Percentiles rank a stretch among this genome's conserved stretches.
Evolutionary conservation across 2,888 invertebrate species (phyloP).

Genomic region (Pantelozetes paolii): DNA sequence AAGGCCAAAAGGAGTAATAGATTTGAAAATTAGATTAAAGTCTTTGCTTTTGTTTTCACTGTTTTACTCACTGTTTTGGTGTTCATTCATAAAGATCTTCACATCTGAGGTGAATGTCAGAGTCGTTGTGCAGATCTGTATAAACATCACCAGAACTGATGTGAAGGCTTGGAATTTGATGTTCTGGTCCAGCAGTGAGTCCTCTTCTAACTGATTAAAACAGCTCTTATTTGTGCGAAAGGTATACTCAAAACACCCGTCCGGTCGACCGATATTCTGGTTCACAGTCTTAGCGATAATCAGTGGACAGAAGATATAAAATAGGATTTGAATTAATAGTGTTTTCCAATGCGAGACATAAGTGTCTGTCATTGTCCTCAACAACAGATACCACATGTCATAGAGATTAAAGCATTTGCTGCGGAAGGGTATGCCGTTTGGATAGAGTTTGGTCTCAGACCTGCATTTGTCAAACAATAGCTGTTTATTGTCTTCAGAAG

Average conservation of each 20-base stretch:
- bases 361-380: slow-evolving; percentile 20
- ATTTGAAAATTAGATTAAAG: no score
- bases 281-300: slow-evolving; percentile 24
- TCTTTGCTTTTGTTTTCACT: no score
- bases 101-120: slow-evolving; percentile 20
- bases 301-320: slow-evolving; percentile 26
- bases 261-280: slow-evolving; percentile 1
- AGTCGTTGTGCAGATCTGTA: slow-evolving; percentile 28
- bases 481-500: slow-evolving; percentile 5
- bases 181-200: slow-evolving; percentile 22
- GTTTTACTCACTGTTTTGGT: slow-evolving; percentile 34
- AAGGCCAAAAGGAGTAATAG: no score
- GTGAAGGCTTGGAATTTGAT: slow-evolving; percentile 24
- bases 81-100: slow-evolving; percentile 31
- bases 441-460: not conserved
- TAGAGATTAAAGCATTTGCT: slow-evolving; percentile 15
- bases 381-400: slow-evolving; percentile 14
- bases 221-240: slow-evolving; percentile 13
- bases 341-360: slow-evolving; percentile 13
- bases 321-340: not conserved
- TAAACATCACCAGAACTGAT: slow-evolving; percentile 29
- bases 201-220: slow-evolving; percentile 14
- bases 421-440: slow-evolving; percentile 18
- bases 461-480: not conserved
- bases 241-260: slow-evolving; percentile 6